Base-by-base conservation (phyloP, 2,888 invertebrate genomes). In the Rhagium mordax region DNA sequence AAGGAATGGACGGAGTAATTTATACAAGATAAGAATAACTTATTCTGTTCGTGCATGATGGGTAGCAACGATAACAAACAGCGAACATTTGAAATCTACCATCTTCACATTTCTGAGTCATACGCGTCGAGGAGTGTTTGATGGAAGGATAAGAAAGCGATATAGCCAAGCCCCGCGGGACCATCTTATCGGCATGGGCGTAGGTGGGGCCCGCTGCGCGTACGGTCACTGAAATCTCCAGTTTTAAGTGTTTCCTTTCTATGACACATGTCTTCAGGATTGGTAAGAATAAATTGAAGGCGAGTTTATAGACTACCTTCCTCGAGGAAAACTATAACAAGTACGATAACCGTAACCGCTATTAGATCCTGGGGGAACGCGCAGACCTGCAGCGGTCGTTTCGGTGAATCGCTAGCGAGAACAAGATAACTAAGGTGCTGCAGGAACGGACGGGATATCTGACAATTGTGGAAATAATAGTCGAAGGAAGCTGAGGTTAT, bases 291-390 rank as follows among this genome's bases (percentile, higher is more conserved):
- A 86, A 85, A 86, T 85, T 86, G 86, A 83, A 84, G 82, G 78
- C 83, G 80, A 85, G 83, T 87, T 87, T 87, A 87, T 86, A 85
- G 85, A 82, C 84, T 85, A 87, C 87, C 87, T 87, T 86, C 85
- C 84, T 86, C 80, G 81, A 80, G 83, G 83, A 82, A 83, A 83
- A 86, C 87, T 85, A 85, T 87, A 87, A 87, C 86, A 84, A 81
- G 84, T 81, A 83, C 85, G 87, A 87, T 87, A 87, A 87, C 86
- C 85, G 86, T 87, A 86, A 87, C 87, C 84, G 83, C 84, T 83
- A 84, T 83, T 83, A 81, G 84, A 83, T 85, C 86, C 85, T 84
- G 80, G 74, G 85, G 84, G 85, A 84, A 76, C 81, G 74, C 84
- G 84, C 76, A 71, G 75, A 85, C 85, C 84, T 85, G 85, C 80